phyloP scores from a whole-genome alignment of 2,113 vertebrate species.

The Theristicus caerulescens region DNA sequence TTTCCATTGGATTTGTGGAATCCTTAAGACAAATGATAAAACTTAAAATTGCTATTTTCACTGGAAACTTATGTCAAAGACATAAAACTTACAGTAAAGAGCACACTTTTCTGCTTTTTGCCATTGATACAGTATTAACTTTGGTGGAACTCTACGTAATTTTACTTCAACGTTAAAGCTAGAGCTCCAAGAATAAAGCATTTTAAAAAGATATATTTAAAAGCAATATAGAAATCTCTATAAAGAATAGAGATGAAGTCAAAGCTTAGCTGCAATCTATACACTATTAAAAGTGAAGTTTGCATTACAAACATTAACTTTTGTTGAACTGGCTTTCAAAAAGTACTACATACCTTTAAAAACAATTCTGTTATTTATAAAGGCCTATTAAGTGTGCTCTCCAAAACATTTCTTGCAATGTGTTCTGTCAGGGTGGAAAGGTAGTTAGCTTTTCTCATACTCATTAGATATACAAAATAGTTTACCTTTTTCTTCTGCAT shows the following conservation, averaged over 20 bases:
- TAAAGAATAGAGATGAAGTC: neutral
- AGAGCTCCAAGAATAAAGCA: neutral
- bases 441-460: conserved; percentile 48
- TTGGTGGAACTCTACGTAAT: neutral
- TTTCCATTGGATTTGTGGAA: conserved; percentile 89
- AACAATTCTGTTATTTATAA: conserved; percentile 62
- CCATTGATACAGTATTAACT: neutral
- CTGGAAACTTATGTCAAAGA: neutral
- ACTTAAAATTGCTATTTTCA: conserved; percentile 15
- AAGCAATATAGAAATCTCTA: neutral
- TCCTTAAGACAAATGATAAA: conserved; percentile 78
- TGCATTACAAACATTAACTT: neutral
- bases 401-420: conserved; percentile 63
- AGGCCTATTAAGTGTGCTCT: conserved; percentile 60
- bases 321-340: conserved; percentile 27
- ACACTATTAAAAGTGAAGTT: neutral
- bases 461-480: conserved; percentile 60
- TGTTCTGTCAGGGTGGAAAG: conserved; percentile 61
- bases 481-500: conserved; percentile 99
- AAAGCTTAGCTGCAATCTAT: conserved; percentile 16
- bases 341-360: conserved; percentile 61
- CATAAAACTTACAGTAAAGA: conserved; percentile 19
- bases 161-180: neutral
- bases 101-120: conserved; percentile 27
- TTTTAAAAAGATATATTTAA: neutral